Base-by-base conservation (phyloP, 1,140 invertebrate species). In the Chironomus striatipennis region DNA sequence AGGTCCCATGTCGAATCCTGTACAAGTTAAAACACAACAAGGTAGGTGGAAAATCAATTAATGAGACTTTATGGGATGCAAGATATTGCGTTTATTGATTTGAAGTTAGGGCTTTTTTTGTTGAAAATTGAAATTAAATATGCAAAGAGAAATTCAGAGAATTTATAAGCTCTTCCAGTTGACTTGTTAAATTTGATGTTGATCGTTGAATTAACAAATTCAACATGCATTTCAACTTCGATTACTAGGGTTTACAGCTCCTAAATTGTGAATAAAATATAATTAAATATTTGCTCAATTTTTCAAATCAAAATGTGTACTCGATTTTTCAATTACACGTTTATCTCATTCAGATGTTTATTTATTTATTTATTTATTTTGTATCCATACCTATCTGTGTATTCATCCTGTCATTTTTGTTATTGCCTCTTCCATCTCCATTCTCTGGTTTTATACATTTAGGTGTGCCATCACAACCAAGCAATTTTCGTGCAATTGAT, bases 11-110 rank as follows among this genome's bases (percentile, higher is more conserved):
- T 98, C 95, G 76, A 86, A 90, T 0, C 93, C 95, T 12, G 93
- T 98, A 15, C 94, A 96, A 85, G 95, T 98, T 77, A 97, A 97
- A 86, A 98, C 95, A 8, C 94, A 96, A 80, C 95, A 96, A 90
- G 96, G 94, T 91, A 87, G 87, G 88, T 84, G 74, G n/a, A n/a
- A n/a, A n/a, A n/a, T n/a, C n/a, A n/a, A n/a, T n/a, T n/a, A n/a
- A n/a, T n/a, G n/a, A n/a, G n/a, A 74, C 76, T 72, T 21, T 42
- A 65, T 70, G 64, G 2, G n/a, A 4, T n/a, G n/a, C n/a, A 18
- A 34, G 18, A 43, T 34, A n/a, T 73, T 72, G 4, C 2, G 0
- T 42, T 17, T 34, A 15, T 43, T 42, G 10, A 42, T 42, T 43
- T 43, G 15, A 43, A 18, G 1, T 18, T 18, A 73, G 43, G 8